These are phyloP conservation scores for Pardalotus punctatus DNA, from an alignment of 2,113 vertebrate genomes.

Conservation along the genomic window DNA sequence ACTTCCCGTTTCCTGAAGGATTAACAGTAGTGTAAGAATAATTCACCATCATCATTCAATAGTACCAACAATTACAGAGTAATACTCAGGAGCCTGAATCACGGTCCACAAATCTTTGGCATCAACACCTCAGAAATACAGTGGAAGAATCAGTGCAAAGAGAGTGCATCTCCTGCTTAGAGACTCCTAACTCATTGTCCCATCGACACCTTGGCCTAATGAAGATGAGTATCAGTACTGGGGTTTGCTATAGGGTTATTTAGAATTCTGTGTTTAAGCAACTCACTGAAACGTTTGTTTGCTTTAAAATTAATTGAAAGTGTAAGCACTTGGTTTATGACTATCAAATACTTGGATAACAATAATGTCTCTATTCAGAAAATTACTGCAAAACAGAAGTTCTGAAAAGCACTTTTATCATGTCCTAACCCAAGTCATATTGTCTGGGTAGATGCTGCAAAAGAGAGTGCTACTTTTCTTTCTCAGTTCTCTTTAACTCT, in stretches of 20 bases:
- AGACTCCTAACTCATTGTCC: neutral
- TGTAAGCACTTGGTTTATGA: neutral
- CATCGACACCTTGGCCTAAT: neutral
- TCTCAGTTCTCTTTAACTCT: neutral
- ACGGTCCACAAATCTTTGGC: neutral
- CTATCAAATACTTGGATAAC: neutral
- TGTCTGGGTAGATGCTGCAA: neutral
- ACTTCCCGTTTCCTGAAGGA: neutral
- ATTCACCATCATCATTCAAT: neutral
- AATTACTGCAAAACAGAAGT: neutral
- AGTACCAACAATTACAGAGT: neutral
- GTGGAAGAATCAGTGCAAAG: neutral
- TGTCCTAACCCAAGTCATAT: neutral
- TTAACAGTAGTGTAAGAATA: rapidly evolving
- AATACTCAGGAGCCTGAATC: neutral
- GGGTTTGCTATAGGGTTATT: neutral
- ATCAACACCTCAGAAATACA: neutral
- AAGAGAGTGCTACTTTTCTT: neutral
- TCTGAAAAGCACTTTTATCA: neutral
- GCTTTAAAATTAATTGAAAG: neutral
- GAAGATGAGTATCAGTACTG: neutral
- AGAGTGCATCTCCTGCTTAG: neutral
- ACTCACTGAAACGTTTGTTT: neutral
- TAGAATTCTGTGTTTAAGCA: neutral
- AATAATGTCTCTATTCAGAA: neutral